Evolutionary conservation across 2,888 invertebrate genomes (phyloP), one percentile per base, ranked within the genome.

Genomic region (Caenorhabditis sp.): DNA sequence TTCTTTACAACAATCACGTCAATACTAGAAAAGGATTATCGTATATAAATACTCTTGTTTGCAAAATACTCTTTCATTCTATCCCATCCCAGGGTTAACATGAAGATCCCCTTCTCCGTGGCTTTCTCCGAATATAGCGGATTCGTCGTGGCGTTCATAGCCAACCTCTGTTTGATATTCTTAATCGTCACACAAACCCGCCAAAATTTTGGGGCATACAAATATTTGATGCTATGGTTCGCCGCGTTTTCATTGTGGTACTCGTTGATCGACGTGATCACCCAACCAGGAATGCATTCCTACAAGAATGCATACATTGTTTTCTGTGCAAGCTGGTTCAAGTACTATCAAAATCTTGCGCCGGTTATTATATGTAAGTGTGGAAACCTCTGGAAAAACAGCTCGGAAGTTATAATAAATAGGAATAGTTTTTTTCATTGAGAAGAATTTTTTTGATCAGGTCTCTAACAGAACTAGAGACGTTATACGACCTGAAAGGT

Each of bases 231-330:
- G 70, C 59, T 70, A 20, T 65, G 65, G 62, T 70, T 70, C 50
- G 65, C 65, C n/a, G 50, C 36, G 14, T 70, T 70, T 25, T 66
- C 66, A 8, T 49, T 70, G 31, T 67, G 71, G 63, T 71, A 71
- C 25, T 63, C 71, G 0, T 56, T 71, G 50, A 65, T 71, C 49
- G 67, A 67, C 31, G 63, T 71, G n/a, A 27, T 67, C 4, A 67
- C 71, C 20, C 71, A 71, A 61, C 71, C 71, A 7, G 71, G 62
- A 36, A 67, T 67, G 66, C 70, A 70, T 53, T 66, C 66, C 21
- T 70, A 70, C 36, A 58, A 59, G 20, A 67, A 66, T 36, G 65
- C 65, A n/a, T 70, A 63, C 59, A 67, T 70, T 27, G 70, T 70
- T 0, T 66, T 70, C 31, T 66, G 65, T 63, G 66, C 66, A 7